Evolutionary conservation across 1,140 invertebrate species (phyloP).

Genomic region (Brachionus koreanus): DNA sequence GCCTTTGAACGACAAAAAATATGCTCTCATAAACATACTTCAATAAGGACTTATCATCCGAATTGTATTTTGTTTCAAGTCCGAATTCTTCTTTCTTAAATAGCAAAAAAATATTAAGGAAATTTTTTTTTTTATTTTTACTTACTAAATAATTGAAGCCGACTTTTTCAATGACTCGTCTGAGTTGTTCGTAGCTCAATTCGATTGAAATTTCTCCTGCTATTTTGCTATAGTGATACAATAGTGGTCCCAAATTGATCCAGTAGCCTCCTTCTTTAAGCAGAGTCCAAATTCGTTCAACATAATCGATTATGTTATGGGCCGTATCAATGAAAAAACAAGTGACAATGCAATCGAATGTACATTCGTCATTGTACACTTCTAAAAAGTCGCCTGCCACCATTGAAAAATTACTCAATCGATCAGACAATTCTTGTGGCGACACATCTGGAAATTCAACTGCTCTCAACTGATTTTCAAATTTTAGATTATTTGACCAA

Average conservation of each 20-base stretch:
- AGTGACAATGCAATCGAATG: constrained; percentile 87
- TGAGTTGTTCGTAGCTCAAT: constrained; percentile 77
- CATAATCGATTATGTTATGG: constrained; percentile 86
- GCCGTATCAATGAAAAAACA: constrained; percentile 99
- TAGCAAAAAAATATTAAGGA: background rate
- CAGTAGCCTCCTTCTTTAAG: constrained; percentile 71
- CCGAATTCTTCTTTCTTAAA: constrained; percentile 34
- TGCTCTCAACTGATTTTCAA: constrained; percentile 72
- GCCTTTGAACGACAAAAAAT: constrained; percentile 25
- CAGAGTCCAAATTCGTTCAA: constrained; percentile 87
- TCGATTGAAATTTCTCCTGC: constrained; percentile 85
- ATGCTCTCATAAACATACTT: constrained; percentile 36
- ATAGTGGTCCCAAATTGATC: constrained; percentile 74
- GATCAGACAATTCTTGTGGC: constrained; percentile 61
- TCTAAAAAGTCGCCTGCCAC: constrained; percentile 87
- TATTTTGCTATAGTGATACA: constrained; percentile 90
- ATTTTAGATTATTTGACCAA: constrained; percentile 77
- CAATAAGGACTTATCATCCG: constrained; percentile 11
- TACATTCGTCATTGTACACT: constrained; percentile 61
- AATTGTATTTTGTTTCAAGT: background rate
- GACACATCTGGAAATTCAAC: constrained; percentile 85
- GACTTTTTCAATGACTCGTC: constrained; percentile 73
- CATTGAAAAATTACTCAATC: constrained; percentile 76
- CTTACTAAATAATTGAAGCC: constrained; percentile 80
- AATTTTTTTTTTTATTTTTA: background rate